Conservation (phyloP, 2,888 invertebrate species). For the Synergus japonicus region DNA sequence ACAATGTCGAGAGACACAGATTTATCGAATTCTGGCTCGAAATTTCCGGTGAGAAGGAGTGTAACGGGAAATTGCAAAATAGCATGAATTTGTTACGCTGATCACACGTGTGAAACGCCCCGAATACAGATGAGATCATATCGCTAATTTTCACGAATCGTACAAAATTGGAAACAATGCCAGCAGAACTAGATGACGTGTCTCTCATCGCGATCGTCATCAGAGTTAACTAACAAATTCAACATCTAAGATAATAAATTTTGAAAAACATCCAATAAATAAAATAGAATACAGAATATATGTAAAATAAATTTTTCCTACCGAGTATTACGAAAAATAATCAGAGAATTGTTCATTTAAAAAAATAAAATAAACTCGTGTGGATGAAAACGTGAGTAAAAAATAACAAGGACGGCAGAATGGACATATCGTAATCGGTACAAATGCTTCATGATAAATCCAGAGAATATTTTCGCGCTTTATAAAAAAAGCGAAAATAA, state of each 20-base stretch:
- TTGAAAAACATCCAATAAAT: no score
- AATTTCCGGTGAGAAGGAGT: conserved; percentile 5
- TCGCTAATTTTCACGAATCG: not conserved
- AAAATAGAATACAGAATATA: no score
- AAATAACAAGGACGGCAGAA: not conserved
- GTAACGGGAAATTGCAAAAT: conserved; percentile 9
- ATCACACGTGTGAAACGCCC: not conserved
- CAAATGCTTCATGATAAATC: conserved; percentile 4
- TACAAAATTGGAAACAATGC: not conserved
- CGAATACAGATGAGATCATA: conserved; percentile 24
- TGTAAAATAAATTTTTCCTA: not conserved
- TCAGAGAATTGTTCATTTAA: not conserved
- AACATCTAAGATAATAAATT: not conserved
- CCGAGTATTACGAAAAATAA: not conserved
- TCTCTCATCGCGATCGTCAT: not conserved
- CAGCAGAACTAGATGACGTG: not conserved
- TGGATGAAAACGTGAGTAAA: not conserved
- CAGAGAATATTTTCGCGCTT: conserved; percentile 5
- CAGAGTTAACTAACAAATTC: not conserved
- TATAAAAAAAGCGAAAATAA: conserved; percentile 20
- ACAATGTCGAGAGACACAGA: not conserved
- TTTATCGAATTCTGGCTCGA: conserved; percentile 31
- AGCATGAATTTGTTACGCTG: conserved; percentile 1
- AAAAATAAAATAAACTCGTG: not conserved
- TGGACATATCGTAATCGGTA: not conserved